Evolutionary conservation across 2,113 vertebrate genomes (phyloP).

Genomic region (Zosterops lateralis): DNA sequence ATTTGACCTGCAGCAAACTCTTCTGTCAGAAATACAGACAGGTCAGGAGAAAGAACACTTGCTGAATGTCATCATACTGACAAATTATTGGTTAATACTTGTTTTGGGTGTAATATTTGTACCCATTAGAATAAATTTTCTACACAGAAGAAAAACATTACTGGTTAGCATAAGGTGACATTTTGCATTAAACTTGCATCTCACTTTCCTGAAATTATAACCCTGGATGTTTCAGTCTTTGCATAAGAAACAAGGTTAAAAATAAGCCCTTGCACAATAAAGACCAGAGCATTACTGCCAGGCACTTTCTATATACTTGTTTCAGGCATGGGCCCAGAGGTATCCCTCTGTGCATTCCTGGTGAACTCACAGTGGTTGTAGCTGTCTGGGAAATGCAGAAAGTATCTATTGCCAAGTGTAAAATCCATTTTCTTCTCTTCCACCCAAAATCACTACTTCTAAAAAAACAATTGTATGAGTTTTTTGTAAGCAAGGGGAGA

Average conservation of each 20-base stretch:
- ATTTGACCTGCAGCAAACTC: not conserved
- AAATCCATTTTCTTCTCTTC: not conserved
- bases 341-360: not conserved
- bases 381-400: not conserved
- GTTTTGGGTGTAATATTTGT: not conserved
- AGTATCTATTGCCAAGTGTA: not conserved
- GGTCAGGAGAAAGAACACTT: not conserved
- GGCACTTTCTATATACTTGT: not conserved
- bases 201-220: not conserved
- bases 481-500: not conserved
- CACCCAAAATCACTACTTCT: not conserved
- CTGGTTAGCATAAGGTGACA: not conserved
- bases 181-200: not conserved
- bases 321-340: not conserved
- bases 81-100: not conserved
- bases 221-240: not conserved
- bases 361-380: not conserved
- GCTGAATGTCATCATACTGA: not conserved
- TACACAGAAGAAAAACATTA: not conserved
- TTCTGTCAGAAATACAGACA: not conserved
- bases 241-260: not conserved
- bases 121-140: not conserved
- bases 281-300: not conserved
- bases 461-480: accelerated
- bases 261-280: not conserved